Evolutionary conservation across 1,140 invertebrate species (phyloP).

Genomic region (Ctenoplectra terminalis): DNA sequence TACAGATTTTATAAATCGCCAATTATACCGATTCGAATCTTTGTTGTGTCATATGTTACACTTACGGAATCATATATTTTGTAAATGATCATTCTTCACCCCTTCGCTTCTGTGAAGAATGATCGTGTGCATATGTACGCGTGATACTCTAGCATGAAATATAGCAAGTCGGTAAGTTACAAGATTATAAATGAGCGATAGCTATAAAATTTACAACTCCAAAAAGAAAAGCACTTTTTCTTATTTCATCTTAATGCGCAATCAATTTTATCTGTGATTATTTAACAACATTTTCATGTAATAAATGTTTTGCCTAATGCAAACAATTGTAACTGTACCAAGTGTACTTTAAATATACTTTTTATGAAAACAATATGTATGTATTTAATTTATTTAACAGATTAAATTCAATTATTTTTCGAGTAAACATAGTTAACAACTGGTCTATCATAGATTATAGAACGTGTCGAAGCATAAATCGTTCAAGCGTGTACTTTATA

Average conservation of each 20-base stretch:
- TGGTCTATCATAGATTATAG: too few relatives aligned
- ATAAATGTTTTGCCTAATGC: slow-evolving; percentile 2
- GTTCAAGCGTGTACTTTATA: neutral
- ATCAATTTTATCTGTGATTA: neutral
- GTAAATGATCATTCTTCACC: slow-evolving; percentile 13
- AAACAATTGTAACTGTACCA: slow-evolving; percentile 5
- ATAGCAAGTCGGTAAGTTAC: slow-evolving; percentile 1
- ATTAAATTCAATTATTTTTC: neutral
- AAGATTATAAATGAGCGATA: neutral
- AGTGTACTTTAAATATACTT: slow-evolving; percentile 41
- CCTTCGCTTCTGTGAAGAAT: slow-evolving; percentile 3
- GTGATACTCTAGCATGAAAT: slow-evolving; percentile 11
- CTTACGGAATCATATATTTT: neutral
- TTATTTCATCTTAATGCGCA: neutral
- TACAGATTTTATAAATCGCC: neutral
- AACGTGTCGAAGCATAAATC: neutral
- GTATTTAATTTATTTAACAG: neutral
- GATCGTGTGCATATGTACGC: slow-evolving; percentile 1
- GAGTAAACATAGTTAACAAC: neutral
- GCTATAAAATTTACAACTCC: neutral
- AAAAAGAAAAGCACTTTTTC: neutral
- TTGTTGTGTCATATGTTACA: neutral
- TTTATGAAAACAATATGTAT: slow-evolving; percentile 13
- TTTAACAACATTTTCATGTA: neutral
- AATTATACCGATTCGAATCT: slow-evolving; percentile 3